Conservation (phyloP, 2,797 vertebrate genomes). For the Synanceia verrucosa region DNA sequence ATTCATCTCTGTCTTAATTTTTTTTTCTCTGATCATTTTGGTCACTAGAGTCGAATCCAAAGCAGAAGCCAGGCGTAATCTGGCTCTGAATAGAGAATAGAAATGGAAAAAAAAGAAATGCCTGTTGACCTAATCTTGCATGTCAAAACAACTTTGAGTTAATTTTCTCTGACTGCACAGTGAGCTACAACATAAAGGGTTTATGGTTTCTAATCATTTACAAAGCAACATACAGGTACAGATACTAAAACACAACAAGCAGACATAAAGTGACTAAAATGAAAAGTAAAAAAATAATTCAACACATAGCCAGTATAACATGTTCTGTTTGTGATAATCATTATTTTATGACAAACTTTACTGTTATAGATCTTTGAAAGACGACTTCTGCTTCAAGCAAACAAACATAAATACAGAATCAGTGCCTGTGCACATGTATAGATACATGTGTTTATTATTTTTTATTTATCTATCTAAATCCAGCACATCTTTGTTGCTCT, state of each 20-base stretch:
- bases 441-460: background rate
- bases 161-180: background rate
- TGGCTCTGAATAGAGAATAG: background rate
- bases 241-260: background rate
- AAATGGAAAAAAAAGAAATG: background rate
- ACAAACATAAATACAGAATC: background rate
- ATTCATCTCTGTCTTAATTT: slow-evolving; percentile 1
- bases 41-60: background rate
- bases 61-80: background rate
- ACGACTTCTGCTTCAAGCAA: background rate
- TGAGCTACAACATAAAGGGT: background rate
- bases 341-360: background rate
- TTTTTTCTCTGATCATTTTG: background rate
- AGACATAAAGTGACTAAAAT: background rate
- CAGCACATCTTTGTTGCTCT: background rate
- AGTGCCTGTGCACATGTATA: background rate
- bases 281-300: background rate
- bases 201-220: background rate
- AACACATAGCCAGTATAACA: too few species aligned
- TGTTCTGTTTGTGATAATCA: background rate
- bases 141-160: background rate
- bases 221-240: background rate
- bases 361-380: background rate
- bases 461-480: too few species aligned
- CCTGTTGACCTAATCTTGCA: background rate